Conservation (phyloP, 2,113 vertebrate genomes). For the zebrafish (Danio rerio) region DNA sequence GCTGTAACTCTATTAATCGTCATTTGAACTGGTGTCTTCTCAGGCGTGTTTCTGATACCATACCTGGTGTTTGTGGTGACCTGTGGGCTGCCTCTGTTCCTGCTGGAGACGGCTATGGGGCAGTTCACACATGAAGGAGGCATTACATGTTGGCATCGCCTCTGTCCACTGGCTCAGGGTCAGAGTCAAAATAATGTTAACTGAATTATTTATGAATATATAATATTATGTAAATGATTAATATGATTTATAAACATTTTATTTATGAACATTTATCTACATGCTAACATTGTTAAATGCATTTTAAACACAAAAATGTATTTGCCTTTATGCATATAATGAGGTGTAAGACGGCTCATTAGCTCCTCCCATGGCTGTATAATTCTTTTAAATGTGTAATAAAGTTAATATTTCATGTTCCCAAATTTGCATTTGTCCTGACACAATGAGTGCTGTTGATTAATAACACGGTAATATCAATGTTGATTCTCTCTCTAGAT, state of each 20-base stretch:
- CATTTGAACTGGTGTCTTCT: conserved; percentile 28
- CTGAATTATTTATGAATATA: neutral
- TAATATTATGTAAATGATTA: neutral
- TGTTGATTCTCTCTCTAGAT: neutral
- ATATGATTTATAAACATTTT: too few species aligned
- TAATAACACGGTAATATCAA: neutral
- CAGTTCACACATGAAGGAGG: conserved; percentile 75
- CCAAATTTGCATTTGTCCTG: neutral
- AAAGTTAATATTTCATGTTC: neutral
- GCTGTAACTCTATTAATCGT: too few species aligned
- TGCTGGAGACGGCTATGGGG: conserved; percentile 73
- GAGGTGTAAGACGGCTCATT: neutral
- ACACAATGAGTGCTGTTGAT: neutral
- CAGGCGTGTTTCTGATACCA: too few species aligned
- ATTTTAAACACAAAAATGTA: neutral
- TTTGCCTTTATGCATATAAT: neutral
- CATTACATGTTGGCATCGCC: conserved; percentile 76
- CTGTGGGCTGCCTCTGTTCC: conserved; percentile 68
- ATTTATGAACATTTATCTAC: too few species aligned
- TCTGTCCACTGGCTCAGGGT: conserved; percentile 76
- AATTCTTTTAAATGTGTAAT: neutral
- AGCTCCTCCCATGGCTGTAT: neutral
- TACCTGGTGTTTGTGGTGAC: too few species aligned
- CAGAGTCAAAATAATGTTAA: conserved; percentile 23
- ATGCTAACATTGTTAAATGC: too few species aligned